Conservation (phyloP, 37 sponge, comb jelly and placozoan genomes). For the Hexactinellida sp. region DNA sequence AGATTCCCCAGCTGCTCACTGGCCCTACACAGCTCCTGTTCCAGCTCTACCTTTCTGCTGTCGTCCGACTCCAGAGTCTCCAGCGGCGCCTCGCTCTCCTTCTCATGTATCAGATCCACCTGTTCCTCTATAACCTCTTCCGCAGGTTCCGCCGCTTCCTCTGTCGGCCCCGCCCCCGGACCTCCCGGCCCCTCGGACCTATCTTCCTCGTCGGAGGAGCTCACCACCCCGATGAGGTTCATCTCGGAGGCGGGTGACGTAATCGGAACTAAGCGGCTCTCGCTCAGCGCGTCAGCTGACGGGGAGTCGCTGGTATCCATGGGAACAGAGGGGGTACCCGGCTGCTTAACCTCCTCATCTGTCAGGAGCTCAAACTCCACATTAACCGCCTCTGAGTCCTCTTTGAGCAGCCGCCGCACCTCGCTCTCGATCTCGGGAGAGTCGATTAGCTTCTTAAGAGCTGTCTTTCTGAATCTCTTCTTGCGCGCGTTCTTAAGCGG, state of each 20-base stretch:
- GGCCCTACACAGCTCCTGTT: background rate
- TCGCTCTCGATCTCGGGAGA: constrained; percentile 90
- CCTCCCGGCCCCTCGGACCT: background rate
- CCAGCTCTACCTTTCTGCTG: background rate
- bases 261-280: background rate
- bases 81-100: background rate
- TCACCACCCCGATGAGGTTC: background rate
- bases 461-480: constrained; percentile 81
- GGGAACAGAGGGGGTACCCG: background rate
- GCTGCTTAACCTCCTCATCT: constrained; percentile 5
- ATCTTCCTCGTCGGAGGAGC: background rate
- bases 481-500: constrained; percentile 94
- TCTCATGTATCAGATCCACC: background rate
- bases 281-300: background rate
- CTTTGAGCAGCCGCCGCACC: constrained; percentile 73
- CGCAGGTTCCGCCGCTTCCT: background rate
- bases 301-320: background rate
- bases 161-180: background rate
- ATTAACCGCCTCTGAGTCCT: constrained; percentile 66
- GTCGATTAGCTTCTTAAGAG: constrained; percentile 89
- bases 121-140: background rate
- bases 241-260: background rate
- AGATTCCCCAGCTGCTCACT: background rate
- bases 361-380: constrained; percentile 37
- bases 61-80: background rate